Conservation (phyloP, 1,140 invertebrate genomes). For the Pomacea maculata region DNA sequence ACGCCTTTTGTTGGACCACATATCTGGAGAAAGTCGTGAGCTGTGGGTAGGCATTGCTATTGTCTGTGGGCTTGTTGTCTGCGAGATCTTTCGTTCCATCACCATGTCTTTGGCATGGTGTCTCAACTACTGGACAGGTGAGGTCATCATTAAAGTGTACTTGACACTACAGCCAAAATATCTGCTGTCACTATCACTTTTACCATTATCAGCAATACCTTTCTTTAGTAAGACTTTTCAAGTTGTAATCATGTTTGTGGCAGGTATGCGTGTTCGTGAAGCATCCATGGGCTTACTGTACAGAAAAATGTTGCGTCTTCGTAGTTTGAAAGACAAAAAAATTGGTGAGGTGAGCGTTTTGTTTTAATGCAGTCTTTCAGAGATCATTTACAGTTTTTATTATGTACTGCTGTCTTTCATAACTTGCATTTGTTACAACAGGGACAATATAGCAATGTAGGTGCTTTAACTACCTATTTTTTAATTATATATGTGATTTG, state of each 20-base stretch:
- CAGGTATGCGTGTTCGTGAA: constrained; percentile 72
- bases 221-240: background rate
- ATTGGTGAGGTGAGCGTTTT: constrained; percentile 71
- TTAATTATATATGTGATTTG: too few relatives aligned
- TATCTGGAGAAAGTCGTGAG: constrained; percentile 63
- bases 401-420: too few relatives aligned
- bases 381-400: too few relatives aligned
- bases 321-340: constrained; percentile 70
- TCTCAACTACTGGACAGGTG: constrained; percentile 67
- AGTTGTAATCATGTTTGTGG: constrained; percentile 19
- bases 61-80: constrained; percentile 68
- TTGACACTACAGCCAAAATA: background rate
- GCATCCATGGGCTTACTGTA: constrained; percentile 73
- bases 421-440: background rate
- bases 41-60: constrained; percentile 67
- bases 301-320: constrained; percentile 72
- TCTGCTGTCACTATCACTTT: background rate
- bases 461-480: too few relatives aligned
- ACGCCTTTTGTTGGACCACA: constrained; percentile 69
- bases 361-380: too few relatives aligned
- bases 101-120: constrained; percentile 73
- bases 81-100: constrained; percentile 71
- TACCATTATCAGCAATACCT: background rate
- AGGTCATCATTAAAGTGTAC: constrained; percentile 11
- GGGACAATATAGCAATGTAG: background rate